Evolutionary conservation across 2,797 vertebrate species (phyloP).

Genomic region (Erethizon dorsatum): DNA sequence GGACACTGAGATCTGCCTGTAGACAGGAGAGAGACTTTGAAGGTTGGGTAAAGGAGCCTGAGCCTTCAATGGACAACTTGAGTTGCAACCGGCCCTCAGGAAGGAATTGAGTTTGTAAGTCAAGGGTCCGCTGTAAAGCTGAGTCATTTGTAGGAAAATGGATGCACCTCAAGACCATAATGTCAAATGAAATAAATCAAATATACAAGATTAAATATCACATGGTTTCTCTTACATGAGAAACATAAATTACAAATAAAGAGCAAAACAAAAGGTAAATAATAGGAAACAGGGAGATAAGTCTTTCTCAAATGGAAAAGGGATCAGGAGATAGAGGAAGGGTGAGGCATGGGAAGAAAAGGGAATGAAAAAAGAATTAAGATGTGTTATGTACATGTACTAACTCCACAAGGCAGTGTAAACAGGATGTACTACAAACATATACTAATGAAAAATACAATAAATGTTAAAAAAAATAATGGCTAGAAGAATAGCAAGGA

Average conservation of each 20-base stretch:
- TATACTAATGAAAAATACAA: not conserved
- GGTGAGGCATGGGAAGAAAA: not conserved
- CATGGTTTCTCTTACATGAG: not conserved
- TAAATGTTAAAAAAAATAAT: not conserved
- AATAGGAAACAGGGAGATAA: not conserved
- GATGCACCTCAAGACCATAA: not conserved
- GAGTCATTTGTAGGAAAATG: not conserved
- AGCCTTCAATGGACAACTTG: not conserved
- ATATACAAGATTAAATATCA: not conserved
- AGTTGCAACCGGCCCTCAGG: not conserved
- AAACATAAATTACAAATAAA: not conserved
- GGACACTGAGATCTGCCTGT: too few species aligned
- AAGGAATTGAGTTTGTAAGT: not conserved
- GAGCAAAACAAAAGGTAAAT: not conserved
- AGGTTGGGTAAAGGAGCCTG: not conserved
- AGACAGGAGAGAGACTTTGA: not conserved
- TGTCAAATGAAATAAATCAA: not conserved
- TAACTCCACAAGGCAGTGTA: not conserved
- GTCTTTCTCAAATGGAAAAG: not conserved
- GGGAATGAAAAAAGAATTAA: not conserved
- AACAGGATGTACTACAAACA: not conserved
- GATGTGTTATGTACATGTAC: not conserved
- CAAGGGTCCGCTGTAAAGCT: not conserved
- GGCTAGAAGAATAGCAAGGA: not conserved
- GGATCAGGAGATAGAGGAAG: not conserved